Conservation (phyloP, 2,797 vertebrate genomes). For the Gymnopithys bicolor region DNA sequence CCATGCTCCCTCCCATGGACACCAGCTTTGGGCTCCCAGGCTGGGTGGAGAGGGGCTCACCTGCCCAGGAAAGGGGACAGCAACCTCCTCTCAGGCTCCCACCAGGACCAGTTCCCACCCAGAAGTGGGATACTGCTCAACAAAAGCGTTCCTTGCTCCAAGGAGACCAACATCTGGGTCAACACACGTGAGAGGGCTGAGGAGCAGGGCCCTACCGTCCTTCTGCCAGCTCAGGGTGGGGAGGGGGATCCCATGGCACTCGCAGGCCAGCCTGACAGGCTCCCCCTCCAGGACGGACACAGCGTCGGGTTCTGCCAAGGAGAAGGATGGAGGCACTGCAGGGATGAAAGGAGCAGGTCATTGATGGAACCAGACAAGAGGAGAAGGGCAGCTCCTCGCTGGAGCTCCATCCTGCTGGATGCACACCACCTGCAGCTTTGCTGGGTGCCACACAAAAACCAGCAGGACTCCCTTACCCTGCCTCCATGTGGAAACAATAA, state of each 20-base stretch:
- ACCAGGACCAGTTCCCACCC: not conserved
- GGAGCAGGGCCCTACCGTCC: slow-evolving; percentile 76
- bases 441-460: not conserved
- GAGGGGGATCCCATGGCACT: slow-evolving; percentile 85
- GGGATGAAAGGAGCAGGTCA: not conserved
- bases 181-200: rapidly evolving
- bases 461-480: not conserved
- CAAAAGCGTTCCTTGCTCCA: not conserved
- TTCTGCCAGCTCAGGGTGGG: slow-evolving; percentile 90
- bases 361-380: rapidly evolving
- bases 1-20: slow-evolving; percentile 43
- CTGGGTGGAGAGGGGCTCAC: slow-evolving; percentile 46
- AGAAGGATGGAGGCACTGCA: slow-evolving; percentile 86
- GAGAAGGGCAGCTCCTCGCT: not conserved
- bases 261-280: slow-evolving; percentile 82
- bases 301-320: slow-evolving; percentile 62
- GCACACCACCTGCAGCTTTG: not conserved
- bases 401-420: not conserved
- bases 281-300: slow-evolving; percentile 82
- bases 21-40: not conserved
- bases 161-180: not conserved
- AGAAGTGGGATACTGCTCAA: not conserved
- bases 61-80: slow-evolving; percentile 20
- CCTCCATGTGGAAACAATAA: not conserved
- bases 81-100: not conserved